Evolutionary conservation across 2,797 vertebrate species (phyloP).

Genomic region (Rhodeus uyekii): DNA sequence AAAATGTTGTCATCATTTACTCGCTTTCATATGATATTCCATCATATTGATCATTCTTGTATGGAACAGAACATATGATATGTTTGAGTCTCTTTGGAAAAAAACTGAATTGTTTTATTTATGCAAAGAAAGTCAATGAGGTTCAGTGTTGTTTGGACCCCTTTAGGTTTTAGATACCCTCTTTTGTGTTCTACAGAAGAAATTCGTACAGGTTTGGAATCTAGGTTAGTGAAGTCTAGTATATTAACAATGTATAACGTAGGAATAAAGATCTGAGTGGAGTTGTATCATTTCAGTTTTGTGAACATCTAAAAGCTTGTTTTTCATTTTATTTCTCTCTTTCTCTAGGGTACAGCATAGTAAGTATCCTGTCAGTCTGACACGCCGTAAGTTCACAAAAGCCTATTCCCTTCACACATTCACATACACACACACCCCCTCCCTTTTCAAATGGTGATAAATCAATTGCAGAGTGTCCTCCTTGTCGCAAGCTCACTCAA

Average conservation of each 20-base stretch:
- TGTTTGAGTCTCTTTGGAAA: background rate
- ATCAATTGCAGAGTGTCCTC: constrained; percentile 47
- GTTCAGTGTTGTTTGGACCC: background rate
- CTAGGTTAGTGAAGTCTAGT: constrained; percentile 5
- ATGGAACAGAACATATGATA: background rate
- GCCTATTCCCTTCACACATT: constrained; percentile 37
- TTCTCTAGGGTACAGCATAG: constrained; percentile 26
- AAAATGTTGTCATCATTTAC: background rate
- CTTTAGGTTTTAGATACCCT: background rate
- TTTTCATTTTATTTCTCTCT: constrained; percentile 14
- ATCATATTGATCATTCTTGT: background rate
- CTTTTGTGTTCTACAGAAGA: background rate
- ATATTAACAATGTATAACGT: background rate
- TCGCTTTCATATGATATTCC: background rate
- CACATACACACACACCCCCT: constrained; percentile 22
- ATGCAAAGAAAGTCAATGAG: background rate
- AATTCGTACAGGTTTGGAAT: constrained; percentile 1
- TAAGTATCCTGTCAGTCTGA: constrained; percentile 35
- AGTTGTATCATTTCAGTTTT: constrained; percentile 2
- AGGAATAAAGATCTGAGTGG: constrained; percentile 15
- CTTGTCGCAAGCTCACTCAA: constrained; percentile 46
- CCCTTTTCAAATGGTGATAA: constrained; percentile 42
- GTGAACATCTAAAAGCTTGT: constrained; percentile 20
- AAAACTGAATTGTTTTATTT: background rate
- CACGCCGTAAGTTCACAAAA: constrained; percentile 24